These are phyloP conservation scores for Neosilurus hyrtlii DNA, from an alignment of 2,797 vertebrate genomes.

Conservation along the genomic window DNA sequence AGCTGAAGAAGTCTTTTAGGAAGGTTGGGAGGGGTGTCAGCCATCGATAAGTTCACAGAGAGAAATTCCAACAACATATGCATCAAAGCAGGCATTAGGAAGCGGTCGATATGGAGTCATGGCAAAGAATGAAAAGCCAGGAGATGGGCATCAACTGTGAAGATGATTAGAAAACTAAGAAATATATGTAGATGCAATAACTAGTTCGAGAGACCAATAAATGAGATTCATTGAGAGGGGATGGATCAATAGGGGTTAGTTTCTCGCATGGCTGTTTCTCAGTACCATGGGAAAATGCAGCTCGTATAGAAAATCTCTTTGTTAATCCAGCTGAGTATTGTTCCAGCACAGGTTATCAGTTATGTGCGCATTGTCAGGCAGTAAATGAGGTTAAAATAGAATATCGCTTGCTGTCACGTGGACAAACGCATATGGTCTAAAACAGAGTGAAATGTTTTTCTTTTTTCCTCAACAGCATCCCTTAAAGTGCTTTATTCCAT, in stretches of 20 bases:
- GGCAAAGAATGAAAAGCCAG: slow-evolving; percentile 46
- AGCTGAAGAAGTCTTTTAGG: slow-evolving; percentile 46
- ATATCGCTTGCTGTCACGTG: neutral
- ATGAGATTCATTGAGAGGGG: slow-evolving; percentile 52
- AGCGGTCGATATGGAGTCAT: slow-evolving; percentile 50
- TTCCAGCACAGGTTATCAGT: slow-evolving; percentile 18
- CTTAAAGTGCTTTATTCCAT: neutral
- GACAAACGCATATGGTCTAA: neutral
- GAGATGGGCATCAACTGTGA: slow-evolving; percentile 51
- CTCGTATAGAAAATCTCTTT: slow-evolving; percentile 38
- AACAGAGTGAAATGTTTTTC: neutral
- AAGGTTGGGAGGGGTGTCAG: slow-evolving; percentile 43
- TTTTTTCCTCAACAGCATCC: too few species aligned
- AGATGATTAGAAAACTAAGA: slow-evolving; percentile 51
- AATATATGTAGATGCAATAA: slow-evolving; percentile 51
- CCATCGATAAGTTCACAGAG: slow-evolving; percentile 51
- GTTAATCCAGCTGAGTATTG: slow-evolving; percentile 37
- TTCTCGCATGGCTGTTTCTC: slow-evolving; percentile 51
- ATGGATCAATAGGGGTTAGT: slow-evolving; percentile 55
- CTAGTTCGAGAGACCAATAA: slow-evolving; percentile 43
- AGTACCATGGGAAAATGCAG: slow-evolving; percentile 36
- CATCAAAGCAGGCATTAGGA: slow-evolving; percentile 49
- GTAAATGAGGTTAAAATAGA: slow-evolving; percentile 8
- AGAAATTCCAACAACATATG: slow-evolving; percentile 51
- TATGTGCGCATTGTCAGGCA: slow-evolving; percentile 5